Base-by-base conservation (phyloP, 2,113 vertebrate species). In the Procavia capensis region DNA sequence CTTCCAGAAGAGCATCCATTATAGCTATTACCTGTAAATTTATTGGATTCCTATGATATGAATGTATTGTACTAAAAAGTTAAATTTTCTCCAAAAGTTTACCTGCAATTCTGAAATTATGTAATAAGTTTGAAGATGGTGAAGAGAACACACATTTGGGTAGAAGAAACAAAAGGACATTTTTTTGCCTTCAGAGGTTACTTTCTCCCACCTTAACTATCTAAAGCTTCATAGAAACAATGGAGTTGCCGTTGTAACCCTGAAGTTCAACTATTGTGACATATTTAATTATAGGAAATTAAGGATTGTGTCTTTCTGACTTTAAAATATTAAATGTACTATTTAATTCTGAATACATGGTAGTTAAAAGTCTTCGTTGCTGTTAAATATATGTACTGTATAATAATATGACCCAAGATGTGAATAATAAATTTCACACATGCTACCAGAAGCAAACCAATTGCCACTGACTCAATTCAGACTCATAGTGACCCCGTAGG, bases 211-310 rank as follows among this genome's bases (percentile, higher is more conserved):
- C 59, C 4, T 43, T 68, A 88, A 47, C 16, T 70, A 31, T 45
- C 50, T 90, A 29, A 92, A 76, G 14, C 68, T 85, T 85, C 43
- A 79, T 24, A 74, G 74, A 94, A 88, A 91, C 78, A 92, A 85
- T 92, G 4, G 31, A 63, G 94, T 92, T 90, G 85, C 82, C 41
- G 20, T 13, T 34, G 17, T 19, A 83, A 66, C 19, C 86, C 47
- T 87, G 36, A 80, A 31, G 27, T 76, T 88, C 59, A 86, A 57
- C 54, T 76, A 80, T 87, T 96, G 34, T 82, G 70, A 96, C 8
- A 83, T 84, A 83, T 75, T 88, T 96, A 97, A 94, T 76, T 83
- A 70, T 5, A 93, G 72, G 25, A 97, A 93, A 93, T 86, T 91
- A 93, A 96, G 8, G 22, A 84, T 92, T 95, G 36, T 36, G 88